These are phyloP conservation scores for Suncus etruscus DNA, from an alignment of 2,113 vertebrate species.

Conservation along the genomic window DNA sequence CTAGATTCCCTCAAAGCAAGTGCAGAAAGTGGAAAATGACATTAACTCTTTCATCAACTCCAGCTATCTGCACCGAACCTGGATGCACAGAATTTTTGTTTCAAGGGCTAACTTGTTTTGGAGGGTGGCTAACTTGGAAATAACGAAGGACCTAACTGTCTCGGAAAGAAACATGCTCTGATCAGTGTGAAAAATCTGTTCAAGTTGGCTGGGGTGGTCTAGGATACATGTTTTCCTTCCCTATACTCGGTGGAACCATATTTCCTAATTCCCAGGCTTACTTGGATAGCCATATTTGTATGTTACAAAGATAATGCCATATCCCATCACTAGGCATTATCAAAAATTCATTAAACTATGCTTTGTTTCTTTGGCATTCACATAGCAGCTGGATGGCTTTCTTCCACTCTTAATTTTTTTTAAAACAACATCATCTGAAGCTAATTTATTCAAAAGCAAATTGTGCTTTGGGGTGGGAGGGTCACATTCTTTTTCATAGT, in stretches of 20 bases:
- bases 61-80: background rate
- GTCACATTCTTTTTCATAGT: background rate
- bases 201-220: background rate
- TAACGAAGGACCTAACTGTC: accelerated
- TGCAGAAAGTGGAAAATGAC: slow-evolving; percentile 53
- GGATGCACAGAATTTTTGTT: background rate
- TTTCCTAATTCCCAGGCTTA: background rate
- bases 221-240: accelerated
- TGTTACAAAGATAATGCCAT: background rate
- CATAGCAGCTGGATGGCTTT: background rate
- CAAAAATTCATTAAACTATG: background rate
- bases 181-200: background rate
- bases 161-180: background rate
- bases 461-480: background rate
- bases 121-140: background rate
- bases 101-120: background rate
- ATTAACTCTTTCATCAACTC: slow-evolving; percentile 68
- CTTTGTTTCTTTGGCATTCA: background rate
- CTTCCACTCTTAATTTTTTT: background rate
- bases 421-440: slow-evolving; percentile 47
- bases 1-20: slow-evolving; percentile 38
- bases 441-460: slow-evolving; percentile 37
- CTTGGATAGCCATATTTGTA: background rate
- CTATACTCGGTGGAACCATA: background rate
- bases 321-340: slow-evolving; percentile 35